phyloP scores from a whole-genome alignment of 2,113 vertebrate species.

The Lagopus muta region DNA sequence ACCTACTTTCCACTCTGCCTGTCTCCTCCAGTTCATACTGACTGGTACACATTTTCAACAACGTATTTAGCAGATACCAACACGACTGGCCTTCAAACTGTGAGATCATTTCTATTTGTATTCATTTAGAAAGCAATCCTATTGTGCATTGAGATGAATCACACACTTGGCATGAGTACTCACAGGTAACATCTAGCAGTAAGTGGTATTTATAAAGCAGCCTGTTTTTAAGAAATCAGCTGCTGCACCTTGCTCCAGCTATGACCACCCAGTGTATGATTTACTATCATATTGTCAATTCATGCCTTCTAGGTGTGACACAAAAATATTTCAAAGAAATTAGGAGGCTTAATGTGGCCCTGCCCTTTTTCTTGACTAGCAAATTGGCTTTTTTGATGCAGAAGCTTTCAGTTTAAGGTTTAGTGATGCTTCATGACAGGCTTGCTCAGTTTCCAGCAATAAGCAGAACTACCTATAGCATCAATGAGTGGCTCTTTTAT shows the following conservation, averaged over 20 bases:
- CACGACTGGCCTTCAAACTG: neutral
- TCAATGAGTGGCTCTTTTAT: neutral
- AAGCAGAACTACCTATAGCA: accelerated
- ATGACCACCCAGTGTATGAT: neutral
- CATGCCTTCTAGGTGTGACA: neutral
- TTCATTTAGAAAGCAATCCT: neutral
- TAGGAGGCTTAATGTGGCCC: neutral
- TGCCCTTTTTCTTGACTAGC: neutral
- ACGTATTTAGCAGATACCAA: neutral
- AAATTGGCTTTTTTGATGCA: neutral
- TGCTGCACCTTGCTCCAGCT: neutral
- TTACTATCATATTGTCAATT: neutral
- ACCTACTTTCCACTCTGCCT: neutral
- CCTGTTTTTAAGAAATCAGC: neutral
- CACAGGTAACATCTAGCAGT: neutral
- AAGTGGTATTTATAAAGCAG: neutral
- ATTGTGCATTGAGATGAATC: neutral
- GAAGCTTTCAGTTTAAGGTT: neutral
- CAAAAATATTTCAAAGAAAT: neutral
- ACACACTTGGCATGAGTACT: neutral
- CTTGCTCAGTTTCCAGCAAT: neutral
- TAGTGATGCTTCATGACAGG: neutral
- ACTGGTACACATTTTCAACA: neutral
- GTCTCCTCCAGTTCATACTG: neutral
- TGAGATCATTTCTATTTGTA: neutral